Percentiles rank a stretch among this genome's conserved stretches.
phyloP scores from a whole-genome alignment of 1,140 invertebrate genomes.

The Melanaphis sacchari region DNA sequence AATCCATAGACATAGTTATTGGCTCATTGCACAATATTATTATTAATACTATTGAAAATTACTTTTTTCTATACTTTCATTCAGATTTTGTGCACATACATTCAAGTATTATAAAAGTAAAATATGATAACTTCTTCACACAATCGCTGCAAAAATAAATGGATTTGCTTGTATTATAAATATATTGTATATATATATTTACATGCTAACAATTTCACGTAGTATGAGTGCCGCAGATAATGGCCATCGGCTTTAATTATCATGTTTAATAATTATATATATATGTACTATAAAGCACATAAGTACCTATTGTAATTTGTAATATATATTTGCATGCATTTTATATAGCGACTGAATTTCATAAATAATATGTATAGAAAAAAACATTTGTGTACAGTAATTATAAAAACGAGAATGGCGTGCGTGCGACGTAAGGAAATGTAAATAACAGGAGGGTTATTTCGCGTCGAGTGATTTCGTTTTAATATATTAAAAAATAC shows the following conservation, averaged over 20 bases:
- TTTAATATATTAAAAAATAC: conserved; percentile 46
- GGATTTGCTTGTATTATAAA: no score
- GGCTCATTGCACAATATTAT: not conserved
- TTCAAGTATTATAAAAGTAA: no score
- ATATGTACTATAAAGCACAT: no score
- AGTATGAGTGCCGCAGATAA: not conserved
- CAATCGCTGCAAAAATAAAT: not conserved
- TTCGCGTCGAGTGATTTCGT: conserved; percentile 11
- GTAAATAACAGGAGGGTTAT: not conserved
- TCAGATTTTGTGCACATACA: no score
- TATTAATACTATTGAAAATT: no score
- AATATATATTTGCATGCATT: not conserved
- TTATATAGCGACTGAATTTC: not conserved
- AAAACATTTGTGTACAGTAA: not conserved
- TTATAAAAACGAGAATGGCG: not conserved
- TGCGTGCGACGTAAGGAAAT: not conserved
- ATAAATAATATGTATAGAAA: not conserved
- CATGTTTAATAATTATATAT: no score
- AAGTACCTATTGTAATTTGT: not conserved
- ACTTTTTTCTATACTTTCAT: not conserved
- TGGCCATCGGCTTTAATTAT: not conserved
- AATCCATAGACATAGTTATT: not conserved
- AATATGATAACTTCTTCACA: not conserved
- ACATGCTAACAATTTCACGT: not conserved
- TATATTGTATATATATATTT: no score